Conservation (phyloP, 2,888 invertebrate genomes). For the Listrodromus nycthemerus region DNA sequence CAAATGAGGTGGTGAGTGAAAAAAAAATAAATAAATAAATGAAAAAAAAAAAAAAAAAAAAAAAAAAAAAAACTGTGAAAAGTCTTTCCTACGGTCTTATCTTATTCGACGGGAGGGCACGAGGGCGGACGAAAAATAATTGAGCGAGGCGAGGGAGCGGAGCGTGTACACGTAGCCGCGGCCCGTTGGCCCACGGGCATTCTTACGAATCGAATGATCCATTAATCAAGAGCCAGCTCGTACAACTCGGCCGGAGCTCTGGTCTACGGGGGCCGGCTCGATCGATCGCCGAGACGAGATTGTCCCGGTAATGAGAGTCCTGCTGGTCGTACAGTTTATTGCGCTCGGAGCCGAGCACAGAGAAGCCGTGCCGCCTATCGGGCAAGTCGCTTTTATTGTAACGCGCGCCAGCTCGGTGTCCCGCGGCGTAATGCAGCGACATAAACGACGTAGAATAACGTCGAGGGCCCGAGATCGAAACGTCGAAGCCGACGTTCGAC, state of each 20-base stretch:
- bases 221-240: slow-evolving; percentile 81
- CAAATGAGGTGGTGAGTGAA: neutral
- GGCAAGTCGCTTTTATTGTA: slow-evolving; percentile 34
- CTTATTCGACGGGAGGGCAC: neutral
- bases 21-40: too few relatives aligned
- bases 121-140: slow-evolving; percentile 50
- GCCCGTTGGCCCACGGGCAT: slow-evolving; percentile 60
- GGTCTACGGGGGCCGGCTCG: slow-evolving; percentile 69
- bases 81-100: slow-evolving; percentile 20
- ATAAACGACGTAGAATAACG: neutral
- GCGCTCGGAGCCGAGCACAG: slow-evolving; percentile 30
- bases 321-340: slow-evolving; percentile 37
- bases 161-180: slow-evolving; percentile 5
- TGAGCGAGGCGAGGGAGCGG: slow-evolving; percentile 45
- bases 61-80: too few relatives aligned
- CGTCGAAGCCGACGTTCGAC: slow-evolving; percentile 34
- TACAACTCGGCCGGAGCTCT: slow-evolving; percentile 64
- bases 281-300: slow-evolving; percentile 80
- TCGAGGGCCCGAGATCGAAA: slow-evolving; percentile 15
- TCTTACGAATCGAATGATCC: slow-evolving; percentile 73
- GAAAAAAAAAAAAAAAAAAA: too few relatives aligned
- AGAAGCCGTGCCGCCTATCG: slow-evolving; percentile 35
- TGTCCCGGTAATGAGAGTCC: slow-evolving; percentile 80
- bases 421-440: slow-evolving; percentile 23
- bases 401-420: slow-evolving; percentile 12